phyloP scores from a whole-genome alignment of 2,113 vertebrate species.

The pig (Sus scrofa) region DNA sequence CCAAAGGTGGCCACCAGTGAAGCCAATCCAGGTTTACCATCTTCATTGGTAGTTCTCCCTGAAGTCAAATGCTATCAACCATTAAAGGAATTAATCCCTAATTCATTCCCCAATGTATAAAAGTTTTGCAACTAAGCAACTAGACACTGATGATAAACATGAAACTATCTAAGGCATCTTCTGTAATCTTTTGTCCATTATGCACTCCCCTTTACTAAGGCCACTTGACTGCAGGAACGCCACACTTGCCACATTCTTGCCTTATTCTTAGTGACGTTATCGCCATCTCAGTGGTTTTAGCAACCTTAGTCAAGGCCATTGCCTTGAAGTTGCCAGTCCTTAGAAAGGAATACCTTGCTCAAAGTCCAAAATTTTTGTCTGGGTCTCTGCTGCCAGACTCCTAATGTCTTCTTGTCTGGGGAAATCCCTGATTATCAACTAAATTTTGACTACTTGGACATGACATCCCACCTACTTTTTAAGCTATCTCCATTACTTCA shows the following conservation, averaged over 20 bases:
- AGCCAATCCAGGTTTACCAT: background rate
- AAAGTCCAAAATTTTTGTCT: background rate
- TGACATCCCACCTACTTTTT: background rate
- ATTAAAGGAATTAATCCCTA: background rate
- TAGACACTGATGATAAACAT: background rate
- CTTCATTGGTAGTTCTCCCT: background rate
- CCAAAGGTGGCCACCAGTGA: background rate
- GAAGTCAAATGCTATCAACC: background rate
- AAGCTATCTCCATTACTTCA: background rate
- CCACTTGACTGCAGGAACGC: background rate
- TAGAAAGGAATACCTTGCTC: background rate
- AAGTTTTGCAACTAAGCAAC: constrained; percentile 3
- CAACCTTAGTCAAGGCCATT: background rate
- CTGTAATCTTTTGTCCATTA: background rate
- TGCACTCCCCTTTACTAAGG: background rate
- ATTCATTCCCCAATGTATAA: background rate
- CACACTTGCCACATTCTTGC: background rate
- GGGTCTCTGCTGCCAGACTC: background rate
- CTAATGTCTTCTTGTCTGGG: background rate
- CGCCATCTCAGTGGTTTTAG: background rate
- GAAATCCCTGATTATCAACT: background rate
- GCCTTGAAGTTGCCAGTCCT: background rate
- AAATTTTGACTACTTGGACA: background rate
- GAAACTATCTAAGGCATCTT: background rate
- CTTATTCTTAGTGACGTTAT: background rate